A percentile compares a stretch with the other conserved stretches of the same genome.
phyloP scores from a whole-genome alignment of 2,113 vertebrate genomes.

The Thomomys bottae region DNA sequence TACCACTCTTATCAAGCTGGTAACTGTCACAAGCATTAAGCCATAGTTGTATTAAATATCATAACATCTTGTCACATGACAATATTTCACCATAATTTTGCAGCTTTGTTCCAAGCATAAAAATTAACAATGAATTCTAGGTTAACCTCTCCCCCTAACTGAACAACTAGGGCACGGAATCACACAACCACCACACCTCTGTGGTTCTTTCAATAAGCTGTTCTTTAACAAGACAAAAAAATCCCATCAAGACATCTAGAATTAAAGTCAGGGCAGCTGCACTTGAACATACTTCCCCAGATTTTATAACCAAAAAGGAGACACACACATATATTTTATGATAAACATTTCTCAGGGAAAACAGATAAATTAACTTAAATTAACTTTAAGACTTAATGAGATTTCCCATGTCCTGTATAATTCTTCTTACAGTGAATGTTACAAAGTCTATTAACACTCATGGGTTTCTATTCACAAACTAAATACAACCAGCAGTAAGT shows the following conservation, averaged over 20 bases:
- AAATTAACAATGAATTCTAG: constrained; percentile 61
- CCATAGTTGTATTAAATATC: constrained; percentile 78
- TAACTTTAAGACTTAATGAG: constrained; percentile 88
- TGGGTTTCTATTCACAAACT: constrained; percentile 86
- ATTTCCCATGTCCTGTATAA: constrained; percentile 87
- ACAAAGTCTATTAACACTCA: constrained; percentile 87
- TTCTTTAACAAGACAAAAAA: constrained; percentile 84
- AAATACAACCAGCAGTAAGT: constrained; percentile 83
- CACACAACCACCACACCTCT: constrained; percentile 81
- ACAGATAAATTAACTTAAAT: constrained; percentile 92
- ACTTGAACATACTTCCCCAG: constrained; percentile 85
- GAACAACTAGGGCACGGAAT: constrained; percentile 77
- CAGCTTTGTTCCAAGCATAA: constrained; percentile 70
- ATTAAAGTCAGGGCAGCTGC: constrained; percentile 85
- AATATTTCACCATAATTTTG: constrained; percentile 73
- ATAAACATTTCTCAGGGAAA: constrained; percentile 89
- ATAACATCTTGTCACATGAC: constrained; percentile 73
- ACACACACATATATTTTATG: constrained; percentile 89
- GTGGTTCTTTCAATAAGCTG: constrained; percentile 81
- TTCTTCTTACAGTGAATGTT: constrained; percentile 87
- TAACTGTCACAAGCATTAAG: constrained; percentile 75
- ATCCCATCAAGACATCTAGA: constrained; percentile 87
- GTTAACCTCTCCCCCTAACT: constrained; percentile 79
- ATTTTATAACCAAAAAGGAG: constrained; percentile 86
- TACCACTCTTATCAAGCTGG: constrained; percentile 77